These are phyloP conservation scores for Gryllus longicercus DNA, from an alignment of 2,888 invertebrate species.

Conservation along the genomic window DNA sequence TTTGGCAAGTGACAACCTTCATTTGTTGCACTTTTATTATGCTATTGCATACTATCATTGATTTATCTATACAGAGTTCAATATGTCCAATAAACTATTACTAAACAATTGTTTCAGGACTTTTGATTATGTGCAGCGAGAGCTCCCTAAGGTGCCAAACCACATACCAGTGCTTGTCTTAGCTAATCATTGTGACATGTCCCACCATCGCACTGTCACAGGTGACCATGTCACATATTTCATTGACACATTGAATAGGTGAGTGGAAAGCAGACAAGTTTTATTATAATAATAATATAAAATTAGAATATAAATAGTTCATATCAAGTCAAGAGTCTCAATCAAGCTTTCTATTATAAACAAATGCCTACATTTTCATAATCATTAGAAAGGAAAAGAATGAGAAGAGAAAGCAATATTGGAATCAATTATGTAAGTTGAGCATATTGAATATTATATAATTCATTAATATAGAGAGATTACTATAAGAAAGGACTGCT, in stretches of 20 bases:
- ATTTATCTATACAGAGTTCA: too few relatives aligned
- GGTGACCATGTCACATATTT: constrained; percentile 67
- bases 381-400: too few relatives aligned
- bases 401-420: too few relatives aligned
- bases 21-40: too few relatives aligned
- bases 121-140: constrained; percentile 89
- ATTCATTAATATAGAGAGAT: too few relatives aligned
- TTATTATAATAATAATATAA: neutral
- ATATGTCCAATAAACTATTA: too few relatives aligned
- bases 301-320: neutral
- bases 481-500: too few relatives aligned
- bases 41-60: too few relatives aligned
- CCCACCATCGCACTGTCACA: constrained; percentile 85
- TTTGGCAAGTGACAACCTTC: too few relatives aligned
- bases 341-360: neutral
- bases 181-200: constrained; percentile 95
- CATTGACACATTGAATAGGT: constrained; percentile 52
- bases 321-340: neutral
- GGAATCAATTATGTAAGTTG: too few relatives aligned
- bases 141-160: constrained; percentile 73
- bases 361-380: too few relatives aligned
- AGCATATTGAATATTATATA: too few relatives aligned
- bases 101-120: constrained; percentile 59
- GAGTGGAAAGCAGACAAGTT: neutral
- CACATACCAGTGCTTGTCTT: constrained; percentile 82